Evolutionary conservation across 2,888 invertebrate species (phyloP), one percentile per base, ranked within the genome.

Genomic region (Drosophila parthenogenetica): DNA sequence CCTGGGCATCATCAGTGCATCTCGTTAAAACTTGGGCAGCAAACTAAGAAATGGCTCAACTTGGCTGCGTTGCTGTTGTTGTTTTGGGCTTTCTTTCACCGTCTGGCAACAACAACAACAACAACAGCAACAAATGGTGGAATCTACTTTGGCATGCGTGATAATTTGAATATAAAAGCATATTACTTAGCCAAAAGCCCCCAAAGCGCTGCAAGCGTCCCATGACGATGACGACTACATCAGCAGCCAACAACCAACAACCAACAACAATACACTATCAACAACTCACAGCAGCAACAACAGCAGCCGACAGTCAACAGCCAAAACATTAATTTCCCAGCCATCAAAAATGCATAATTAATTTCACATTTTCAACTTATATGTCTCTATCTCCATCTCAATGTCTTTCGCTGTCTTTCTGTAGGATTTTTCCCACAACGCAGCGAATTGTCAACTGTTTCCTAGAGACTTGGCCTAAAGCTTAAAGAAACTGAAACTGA

Each of bases 81-180:
- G 57, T 55, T 65, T 17, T 16, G 48, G 55, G 60, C 61, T 64
- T 69, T 67, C 66, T 68, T 75, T 69, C 29, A 42, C 17, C 54
- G 45, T 39, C 40, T 16, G 42, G 46, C 70, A 58, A 32, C 42
- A 68, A 45, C 40, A 48, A 11, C 22, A 54, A 35, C n/a, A 51
- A 50, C 14, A 53, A 8, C 14, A 32, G 35, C 25, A 43, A 8
- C 8, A 19, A 13, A 48, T 19, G 43, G 42, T 66, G 77, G 79
- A 58, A 71, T 77, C 73, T 77, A 70, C 73, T 43, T 81, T 75
- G 78, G 80, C 80, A 80, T 85, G 82, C 82, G 85, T 85, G 78
- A 71, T 85, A 82, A 82, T 82, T 82, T 82, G 82, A 82, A 82
- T 82, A 82, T 82, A 82, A 82, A 82, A 81, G 82, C 81, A 81